Percentiles rank a stretch among this genome's conserved stretches.
Evolutionary conservation across 2,797 vertebrate species (phyloP).

Genomic region (Hapalemur alaotrensis): DNA sequence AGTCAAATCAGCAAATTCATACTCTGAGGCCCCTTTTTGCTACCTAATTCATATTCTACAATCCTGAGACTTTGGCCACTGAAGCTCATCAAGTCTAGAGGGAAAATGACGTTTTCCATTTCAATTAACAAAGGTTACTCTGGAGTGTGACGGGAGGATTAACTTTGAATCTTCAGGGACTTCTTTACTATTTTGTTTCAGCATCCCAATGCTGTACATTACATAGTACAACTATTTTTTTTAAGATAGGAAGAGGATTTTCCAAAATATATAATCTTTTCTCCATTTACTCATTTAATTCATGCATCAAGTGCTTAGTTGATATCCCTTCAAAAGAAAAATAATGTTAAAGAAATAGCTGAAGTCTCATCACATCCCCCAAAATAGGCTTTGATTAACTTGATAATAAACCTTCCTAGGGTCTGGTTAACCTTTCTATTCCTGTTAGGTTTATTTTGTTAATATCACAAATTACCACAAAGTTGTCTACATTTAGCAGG

Average conservation of each 20-base stretch:
- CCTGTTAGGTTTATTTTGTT: neutral
- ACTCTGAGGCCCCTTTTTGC: neutral
- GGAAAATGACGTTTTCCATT: conserved; percentile 39
- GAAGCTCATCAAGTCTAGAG: neutral
- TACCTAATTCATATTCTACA: neutral
- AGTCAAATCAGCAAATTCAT: conserved; percentile 26
- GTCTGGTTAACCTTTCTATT: neutral
- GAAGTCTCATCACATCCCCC: neutral
- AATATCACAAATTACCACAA: neutral
- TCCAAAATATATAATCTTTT: neutral
- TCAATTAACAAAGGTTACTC: conserved; percentile 39
- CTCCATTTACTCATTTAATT: conserved; percentile 4
- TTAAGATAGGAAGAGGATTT: neutral
- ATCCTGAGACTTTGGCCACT: neutral
- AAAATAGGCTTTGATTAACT: neutral
- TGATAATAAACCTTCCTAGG: neutral
- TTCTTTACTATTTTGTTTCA: conserved; percentile 26
- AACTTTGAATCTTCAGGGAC: neutral
- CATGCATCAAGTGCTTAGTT: neutral
- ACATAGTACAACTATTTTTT: neutral
- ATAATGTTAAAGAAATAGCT: neutral
- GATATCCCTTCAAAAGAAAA: conserved; percentile 29
- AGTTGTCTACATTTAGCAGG: neutral
- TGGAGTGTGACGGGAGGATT: neutral
- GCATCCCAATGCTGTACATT: neutral